Base-by-base conservation (phyloP, 1,140 invertebrate species). In the Bicyclus anynana region DNA sequence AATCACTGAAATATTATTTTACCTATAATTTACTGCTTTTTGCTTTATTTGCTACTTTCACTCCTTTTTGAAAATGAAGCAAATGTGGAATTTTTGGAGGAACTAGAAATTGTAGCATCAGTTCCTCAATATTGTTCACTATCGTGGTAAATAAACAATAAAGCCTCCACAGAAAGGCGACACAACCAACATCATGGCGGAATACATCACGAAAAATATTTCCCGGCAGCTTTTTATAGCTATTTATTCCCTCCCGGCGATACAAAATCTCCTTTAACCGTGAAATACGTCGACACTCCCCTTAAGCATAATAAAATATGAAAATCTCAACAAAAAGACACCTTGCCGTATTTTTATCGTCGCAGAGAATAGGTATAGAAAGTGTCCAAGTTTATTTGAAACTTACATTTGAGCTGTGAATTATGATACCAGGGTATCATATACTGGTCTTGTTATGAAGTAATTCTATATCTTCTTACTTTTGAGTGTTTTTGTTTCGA, bases 271-370 rank as follows among this genome's bases (percentile, higher is more conserved):
- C 18, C 53, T 35, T 51, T 61, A 61, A 61, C 52, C 47, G 20
- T 61, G 49, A 50, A 61, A 61, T 61, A 61, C 53, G 37, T 27
- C 29, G 58, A 60, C 58, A 29, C 51, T 53, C 35, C 59, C 53
- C 59, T 10, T 33, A 55, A 55, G 53, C 35, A 35, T 61, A 61
- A 55, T 61, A 61, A 61, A 61, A 52, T 61, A 61, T 61, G 59
- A 55, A 55, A 51, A 61, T 61, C 52, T 44, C 37, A 37, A 61
- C 59, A 55, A 55, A 61, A 61, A 46, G 38, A 40, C 35, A 42
- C 46, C 35, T 49, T 9, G 44, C 13, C 44, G 35, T 50, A 46
- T 21, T 60, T 52, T 60, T 54, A 21, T 10, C 46, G 10, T 12
- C 26, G 44, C 23, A 44, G 42, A 44, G 33, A 46, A 57, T 37